A percentile compares a stretch with the other conserved stretches of the same genome.
Conservation (phyloP, 2,888 invertebrate genomes). For the Brassicogethes aeneus region DNA sequence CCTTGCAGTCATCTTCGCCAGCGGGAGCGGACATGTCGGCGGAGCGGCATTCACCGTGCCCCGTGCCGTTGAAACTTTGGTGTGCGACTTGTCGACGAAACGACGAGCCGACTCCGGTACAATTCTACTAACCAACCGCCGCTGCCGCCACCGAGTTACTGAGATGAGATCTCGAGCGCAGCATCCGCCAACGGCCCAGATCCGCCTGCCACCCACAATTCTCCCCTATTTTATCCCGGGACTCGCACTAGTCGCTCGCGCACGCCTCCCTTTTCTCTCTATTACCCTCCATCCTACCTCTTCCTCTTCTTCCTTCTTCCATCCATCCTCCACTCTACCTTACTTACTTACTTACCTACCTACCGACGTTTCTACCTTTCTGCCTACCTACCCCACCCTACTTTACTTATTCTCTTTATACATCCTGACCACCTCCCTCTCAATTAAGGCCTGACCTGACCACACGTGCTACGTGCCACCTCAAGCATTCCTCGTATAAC, state of each 20-base stretch:
- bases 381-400: no score
- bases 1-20: slow-evolving; percentile 36
- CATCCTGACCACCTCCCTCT: no score
- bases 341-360: no score
- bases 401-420: no score
- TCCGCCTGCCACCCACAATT: slow-evolving; percentile 15
- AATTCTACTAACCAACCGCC: slow-evolving; percentile 24
- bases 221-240: slow-evolving; percentile 6
- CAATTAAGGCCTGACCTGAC: no score
- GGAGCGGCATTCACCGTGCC: slow-evolving; percentile 31
- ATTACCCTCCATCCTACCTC: background rate
- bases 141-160: slow-evolving; percentile 29
- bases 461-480: no score
- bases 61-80: slow-evolving; percentile 13
- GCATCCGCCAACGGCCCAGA: slow-evolving; percentile 38
- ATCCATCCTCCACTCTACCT: background rate
- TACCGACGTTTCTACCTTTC: no score
- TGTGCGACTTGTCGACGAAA: slow-evolving; percentile 16
- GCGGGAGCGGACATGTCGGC: slow-evolving; percentile 34
- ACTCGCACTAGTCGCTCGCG: slow-evolving; percentile 8
- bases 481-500: no score
- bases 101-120: slow-evolving; percentile 34
- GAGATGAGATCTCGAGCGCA: slow-evolving; percentile 41
- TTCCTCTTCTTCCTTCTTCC: background rate
- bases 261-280: slow-evolving; percentile 2